Base-by-base conservation (phyloP, 2,113 vertebrate species). In the Prunella fulvescens region DNA sequence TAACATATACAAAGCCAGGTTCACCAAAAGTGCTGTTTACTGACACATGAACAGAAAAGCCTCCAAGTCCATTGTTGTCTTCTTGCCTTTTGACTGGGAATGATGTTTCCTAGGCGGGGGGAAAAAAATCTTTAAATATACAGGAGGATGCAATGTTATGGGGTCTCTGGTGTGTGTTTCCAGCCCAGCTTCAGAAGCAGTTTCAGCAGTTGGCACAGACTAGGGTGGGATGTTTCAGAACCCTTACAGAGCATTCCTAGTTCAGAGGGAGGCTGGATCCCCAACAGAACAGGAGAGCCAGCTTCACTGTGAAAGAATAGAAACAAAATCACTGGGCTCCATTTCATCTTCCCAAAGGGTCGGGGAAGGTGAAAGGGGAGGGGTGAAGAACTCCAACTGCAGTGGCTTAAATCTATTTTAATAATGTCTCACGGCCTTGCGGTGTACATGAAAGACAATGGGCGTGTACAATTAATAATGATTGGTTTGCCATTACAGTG, bases 251-350 rank as follows among this genome's bases (percentile, higher is more conserved):
- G 80, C 10, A 17, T 57, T 84, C 64, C 26, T 87, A 58, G 91
- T 96, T 95, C 74, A 50, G 93, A 97, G 96, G 96, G 97, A 98
- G 95, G 96, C 71, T 98, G 94, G 95, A 97, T 97, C 95, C 93
- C 88, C 93, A 97, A 86, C 60, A 97, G 94, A 95, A 64, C 67
- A 71, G 73, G 73, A 95, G 70, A 81, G 51, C 54, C 5, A 3
- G 76, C 48, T 72, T 95, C 66, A 61, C 69, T 8, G 1, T 93
- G 90, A 94, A 96, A 90, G 83, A 86, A 96, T 81, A 82, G 44
- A 72, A 92, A 74, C 62, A 92, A 94, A 97, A 97, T 80, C 80
- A 56, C 79, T 97, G 88, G 50, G 37, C 90, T 96, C 78, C 26
- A 66, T 93, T 96, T 95, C 78, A 91, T 95, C 86, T 97, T 97